These are phyloP conservation scores for Nymphalis polychloros DNA, from an alignment of 2,888 invertebrate species.

Conservation along the genomic window DNA sequence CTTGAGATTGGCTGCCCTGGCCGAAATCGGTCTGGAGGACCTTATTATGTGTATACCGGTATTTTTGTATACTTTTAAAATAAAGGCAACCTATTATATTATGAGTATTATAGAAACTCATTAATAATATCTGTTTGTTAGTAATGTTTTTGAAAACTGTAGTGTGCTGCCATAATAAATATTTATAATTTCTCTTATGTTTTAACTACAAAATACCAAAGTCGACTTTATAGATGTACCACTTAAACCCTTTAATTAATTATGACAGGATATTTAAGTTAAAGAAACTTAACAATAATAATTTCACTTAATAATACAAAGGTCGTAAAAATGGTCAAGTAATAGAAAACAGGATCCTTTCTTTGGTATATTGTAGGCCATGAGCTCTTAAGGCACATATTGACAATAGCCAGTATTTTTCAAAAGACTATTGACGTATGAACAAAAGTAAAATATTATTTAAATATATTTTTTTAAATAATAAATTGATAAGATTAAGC, in stretches of 20 bases:
- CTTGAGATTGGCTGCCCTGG: too few species aligned
- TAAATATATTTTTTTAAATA: neutral
- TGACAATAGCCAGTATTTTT: neutral
- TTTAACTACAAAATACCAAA: too few species aligned
- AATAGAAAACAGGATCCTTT: conserved; percentile 6
- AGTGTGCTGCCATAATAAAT: too few species aligned
- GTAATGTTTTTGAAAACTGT: too few species aligned
- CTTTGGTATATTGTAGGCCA: conserved; percentile 8
- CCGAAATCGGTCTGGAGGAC: too few species aligned
- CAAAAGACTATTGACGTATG: neutral
- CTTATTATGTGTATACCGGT: too few species aligned
- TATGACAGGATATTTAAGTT: neutral
- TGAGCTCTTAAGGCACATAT: conserved; percentile 2
- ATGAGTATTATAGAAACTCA: too few species aligned
- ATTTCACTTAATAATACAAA: conserved; percentile 7
- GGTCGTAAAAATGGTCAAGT: conserved; percentile 19
- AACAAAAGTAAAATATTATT: conserved; percentile 2
- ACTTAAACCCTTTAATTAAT: neutral
- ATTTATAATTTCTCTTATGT: too few species aligned
- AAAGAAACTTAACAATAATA: neutral
- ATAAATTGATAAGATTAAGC: neutral
- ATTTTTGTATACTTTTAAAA: too few species aligned
- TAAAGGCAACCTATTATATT: too few species aligned
- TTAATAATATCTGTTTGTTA: too few species aligned
- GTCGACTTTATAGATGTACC: too few species aligned